phyloP scores from a whole-genome alignment of 1,140 invertebrate genomes.

The Cecropterus lyciades region DNA sequence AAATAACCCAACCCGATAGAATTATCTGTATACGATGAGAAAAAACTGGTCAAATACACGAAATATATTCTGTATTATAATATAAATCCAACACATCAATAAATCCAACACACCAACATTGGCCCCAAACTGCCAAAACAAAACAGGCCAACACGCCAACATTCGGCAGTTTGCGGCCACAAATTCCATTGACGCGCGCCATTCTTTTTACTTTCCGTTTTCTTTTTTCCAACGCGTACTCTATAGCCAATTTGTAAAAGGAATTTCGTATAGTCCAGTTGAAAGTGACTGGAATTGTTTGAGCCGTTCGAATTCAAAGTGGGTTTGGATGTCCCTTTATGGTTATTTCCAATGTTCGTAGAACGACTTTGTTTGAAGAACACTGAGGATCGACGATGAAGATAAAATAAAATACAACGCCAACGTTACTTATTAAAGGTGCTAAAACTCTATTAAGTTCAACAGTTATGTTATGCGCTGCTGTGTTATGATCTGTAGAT shows the following conservation, averaged over 20 bases:
- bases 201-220: conserved; percentile 1
- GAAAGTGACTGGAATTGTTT: conserved; percentile 27
- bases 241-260: conserved; percentile 17
- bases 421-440: too few relatives aligned
- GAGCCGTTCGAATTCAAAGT: conserved; percentile 24
- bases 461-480: too few relatives aligned
- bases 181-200: conserved; percentile 18
- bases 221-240: conserved; percentile 9
- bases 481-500: too few relatives aligned
- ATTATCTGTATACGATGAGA: too few relatives aligned
- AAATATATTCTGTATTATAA: too few relatives aligned
- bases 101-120: not conserved
- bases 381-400: too few relatives aligned
- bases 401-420: too few relatives aligned
- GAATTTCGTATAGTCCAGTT: conserved; percentile 25
- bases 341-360: not conserved
- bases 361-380: too few relatives aligned
- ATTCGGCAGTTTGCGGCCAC: conserved; percentile 1
- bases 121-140: not conserved
- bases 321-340: conserved; percentile 15
- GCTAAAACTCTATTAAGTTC: too few relatives aligned
- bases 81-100: too few relatives aligned
- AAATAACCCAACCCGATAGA: too few relatives aligned
- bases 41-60: too few relatives aligned
- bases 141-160: conserved; percentile 1